Evolutionary conservation across 2,888 invertebrate species (phyloP), one percentile per base, ranked within the genome.

Genomic region (Brenthis hecate): DNA sequence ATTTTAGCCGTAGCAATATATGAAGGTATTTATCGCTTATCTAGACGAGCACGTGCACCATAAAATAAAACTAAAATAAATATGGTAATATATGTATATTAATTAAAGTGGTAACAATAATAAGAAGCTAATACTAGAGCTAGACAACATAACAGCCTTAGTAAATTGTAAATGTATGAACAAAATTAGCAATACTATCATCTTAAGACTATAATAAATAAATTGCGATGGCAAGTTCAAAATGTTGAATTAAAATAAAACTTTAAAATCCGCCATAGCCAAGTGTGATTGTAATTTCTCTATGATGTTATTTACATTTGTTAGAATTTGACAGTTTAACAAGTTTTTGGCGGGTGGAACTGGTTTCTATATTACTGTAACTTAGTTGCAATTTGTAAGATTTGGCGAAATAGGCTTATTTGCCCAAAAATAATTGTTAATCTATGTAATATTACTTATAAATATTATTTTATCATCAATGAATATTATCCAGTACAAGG

Each of bases 181-280:
- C 60, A 50, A 8, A 16, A 60, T 32, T 68, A 56, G 47, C 78
- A 75, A 75, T 68, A 74, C 63, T 72, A 76, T 78, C 80, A 76
- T 78, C 80, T 81, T 81, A 86, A 66, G 70, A 74, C 84, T 87
- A 87, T 69, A 88, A 88, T 88, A 89, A 89, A 87, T 87, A 82
- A 81, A 76, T 81, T 81, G 79, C 81, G 78, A 81, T 79, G 79
- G 81, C 80, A 82, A 82, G 80, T 72, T 72, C 56, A 13, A 54
- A 56, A 23, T 65, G 19, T 32, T 19, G 53, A 43, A 43, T 43
- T 53, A 43, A 62, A 62, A 36, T 36, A 13, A 16, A 61, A 36
- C 13, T 13, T 61, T 16, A 11, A 32, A n/a, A 36, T 13, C 51
- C 36, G 19, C 62, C 43, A 36, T 16, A 14, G 51, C 13, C 36